A percentile compares a stretch with the other conserved stretches of the same genome.
Evolutionary conservation across 2,113 vertebrate species (phyloP).

Genomic region (Caracal caracal): DNA sequence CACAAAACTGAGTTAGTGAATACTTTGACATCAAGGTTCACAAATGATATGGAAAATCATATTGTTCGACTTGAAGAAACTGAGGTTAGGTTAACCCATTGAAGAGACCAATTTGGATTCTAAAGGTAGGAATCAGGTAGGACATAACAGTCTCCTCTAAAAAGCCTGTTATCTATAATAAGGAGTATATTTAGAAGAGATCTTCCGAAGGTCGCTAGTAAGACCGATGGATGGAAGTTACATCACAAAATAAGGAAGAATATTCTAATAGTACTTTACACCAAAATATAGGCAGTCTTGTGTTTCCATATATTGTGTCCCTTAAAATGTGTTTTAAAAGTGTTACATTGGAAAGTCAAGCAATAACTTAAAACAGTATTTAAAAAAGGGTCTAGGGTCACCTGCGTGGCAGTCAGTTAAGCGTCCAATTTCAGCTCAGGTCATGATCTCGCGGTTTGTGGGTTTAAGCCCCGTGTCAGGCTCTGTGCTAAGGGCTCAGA

Average conservation of each 20-base stretch:
- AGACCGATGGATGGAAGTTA: neutral
- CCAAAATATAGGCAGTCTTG: neutral
- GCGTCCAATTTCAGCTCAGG: no score
- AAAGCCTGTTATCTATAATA: neutral
- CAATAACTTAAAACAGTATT: neutral
- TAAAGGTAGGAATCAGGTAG: neutral
- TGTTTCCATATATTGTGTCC: neutral
- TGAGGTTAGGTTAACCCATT: neutral
- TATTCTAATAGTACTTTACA: neutral
- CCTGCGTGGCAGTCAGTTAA: no score
- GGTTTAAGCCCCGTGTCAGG: no score
- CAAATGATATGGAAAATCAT: neutral
- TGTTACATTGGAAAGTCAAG: neutral
- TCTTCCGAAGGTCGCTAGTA: neutral
- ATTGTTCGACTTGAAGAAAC: neutral
- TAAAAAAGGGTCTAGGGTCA: neutral
- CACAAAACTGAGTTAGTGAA: neutral
- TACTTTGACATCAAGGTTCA: neutral
- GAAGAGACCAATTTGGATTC: neutral
- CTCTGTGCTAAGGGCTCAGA: no score
- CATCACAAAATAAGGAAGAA: neutral
- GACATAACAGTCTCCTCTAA: neutral
- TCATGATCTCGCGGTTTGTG: no score
- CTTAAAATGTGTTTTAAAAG: conserved; percentile 2
- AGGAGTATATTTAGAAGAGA: neutral